Evolutionary conservation across 2,888 invertebrate species (phyloP), one percentile per base, ranked within the genome.

Genomic region (Cerceris ruficornis): DNA sequence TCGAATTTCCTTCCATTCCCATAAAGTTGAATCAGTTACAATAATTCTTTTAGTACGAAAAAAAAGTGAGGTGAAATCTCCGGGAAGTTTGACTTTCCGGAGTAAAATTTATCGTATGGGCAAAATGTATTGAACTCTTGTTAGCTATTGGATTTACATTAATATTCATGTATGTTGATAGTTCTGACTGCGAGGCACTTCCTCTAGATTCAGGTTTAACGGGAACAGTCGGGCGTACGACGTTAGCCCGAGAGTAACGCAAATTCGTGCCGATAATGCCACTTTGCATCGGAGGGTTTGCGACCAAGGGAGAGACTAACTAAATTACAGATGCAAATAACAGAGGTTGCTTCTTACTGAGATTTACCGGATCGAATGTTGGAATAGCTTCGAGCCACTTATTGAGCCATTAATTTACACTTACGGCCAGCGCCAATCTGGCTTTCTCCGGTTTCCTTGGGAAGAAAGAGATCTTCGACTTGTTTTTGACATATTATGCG

Each of bases 251-350:
- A 72, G 82, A 72, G 84, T 84, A 85, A 86, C 83, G 80, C 81
- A 84, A 86, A 84, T 90, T 88, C 80, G 80, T 77, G 82, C 86
- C 82, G 87, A 89, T 89, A 90, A 90, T 90, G 88, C 87, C 88
- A 90, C 88, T 91, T 89, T 89, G 88, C 88, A 88, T 91, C 88
- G 80, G 82, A 77, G 83, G 84, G 84, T 67, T 28, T 77, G 79
- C 81, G 72, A 81, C 86, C 82, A 82, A 84, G 77, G 78, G 70
- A 78, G 81, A 81, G 78, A 83, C 78, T 84, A 86, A 85, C 86
- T 76, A 80, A 86, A 92, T 92, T 91, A 91, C 90, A 86, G 92
- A 91, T 91, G 91, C 91, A 91, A 91, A 92, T 92, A 90, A 90
- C 86, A 88, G 88, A 87, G 86, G 82, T 87, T 84, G 87, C 88